Conservation (phyloP, 2,888 invertebrate species). For the Gerris lacustris region DNA sequence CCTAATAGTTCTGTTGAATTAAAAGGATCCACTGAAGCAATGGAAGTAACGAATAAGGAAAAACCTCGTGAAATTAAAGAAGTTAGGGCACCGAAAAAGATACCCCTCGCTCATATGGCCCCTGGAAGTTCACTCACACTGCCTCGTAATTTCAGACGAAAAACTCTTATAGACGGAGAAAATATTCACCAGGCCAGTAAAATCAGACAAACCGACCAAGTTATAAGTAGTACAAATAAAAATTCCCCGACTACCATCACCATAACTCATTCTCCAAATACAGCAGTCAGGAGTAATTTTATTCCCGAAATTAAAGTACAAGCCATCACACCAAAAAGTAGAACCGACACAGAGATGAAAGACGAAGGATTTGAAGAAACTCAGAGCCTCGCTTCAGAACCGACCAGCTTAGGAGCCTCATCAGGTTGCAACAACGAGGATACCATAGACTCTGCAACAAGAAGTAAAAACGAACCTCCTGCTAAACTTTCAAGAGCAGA, state of each 20-base stretch:
- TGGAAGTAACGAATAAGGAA: conserved; percentile 45
- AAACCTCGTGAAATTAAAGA: conserved; percentile 34
- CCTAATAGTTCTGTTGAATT: conserved; percentile 55
- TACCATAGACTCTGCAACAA: conserved; percentile 41
- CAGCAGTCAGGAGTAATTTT: conserved; percentile 31
- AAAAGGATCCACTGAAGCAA: conserved; percentile 56
- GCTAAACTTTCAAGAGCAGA: conserved; percentile 34
- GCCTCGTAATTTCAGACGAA: conserved; percentile 31
- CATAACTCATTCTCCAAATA: conserved; percentile 28
- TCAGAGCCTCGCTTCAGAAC: conserved; percentile 74
- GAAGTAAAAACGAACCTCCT: neutral
- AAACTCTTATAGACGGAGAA: conserved; percentile 40
- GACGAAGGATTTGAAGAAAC: conserved; percentile 88
- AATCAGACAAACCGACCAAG: conserved; percentile 14
- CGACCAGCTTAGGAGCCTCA: conserved; percentile 71
- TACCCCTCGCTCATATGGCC: conserved; percentile 13
- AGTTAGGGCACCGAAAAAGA: conserved; percentile 28
- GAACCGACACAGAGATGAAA: conserved; percentile 54
- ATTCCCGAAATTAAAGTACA: conserved; percentile 43
- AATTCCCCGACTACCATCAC: conserved; percentile 29
- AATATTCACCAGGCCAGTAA: conserved; percentile 34
- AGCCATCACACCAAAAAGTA: conserved; percentile 37
- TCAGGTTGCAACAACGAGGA: conserved; percentile 56
- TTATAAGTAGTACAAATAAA: conserved; percentile 18
- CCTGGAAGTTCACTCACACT: conserved; percentile 35